Conservation (phyloP, 2,888 invertebrate species). For the Mesochorus sp. region DNA sequence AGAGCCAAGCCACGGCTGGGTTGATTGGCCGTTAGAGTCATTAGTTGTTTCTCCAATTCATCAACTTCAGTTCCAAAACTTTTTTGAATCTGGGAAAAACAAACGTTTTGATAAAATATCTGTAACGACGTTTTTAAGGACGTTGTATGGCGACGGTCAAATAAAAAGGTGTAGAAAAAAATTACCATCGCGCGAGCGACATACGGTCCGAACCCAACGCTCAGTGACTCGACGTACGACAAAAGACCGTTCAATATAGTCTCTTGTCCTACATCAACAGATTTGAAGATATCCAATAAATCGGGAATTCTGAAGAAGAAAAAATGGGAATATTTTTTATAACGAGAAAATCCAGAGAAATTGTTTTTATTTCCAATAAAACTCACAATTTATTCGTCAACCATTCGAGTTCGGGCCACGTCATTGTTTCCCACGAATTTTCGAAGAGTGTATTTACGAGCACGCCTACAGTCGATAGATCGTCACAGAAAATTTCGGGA, state of each 20-base stretch:
- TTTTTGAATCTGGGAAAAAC: slow-evolving; percentile 82
- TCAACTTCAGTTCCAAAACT: slow-evolving; percentile 84
- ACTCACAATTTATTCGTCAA: slow-evolving; percentile 86
- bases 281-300: slow-evolving; percentile 84
- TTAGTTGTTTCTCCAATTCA: slow-evolving; percentile 86
- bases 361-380: background rate
- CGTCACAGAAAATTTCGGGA: slow-evolving; percentile 86
- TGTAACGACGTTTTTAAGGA: no score
- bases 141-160: no score
- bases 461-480: slow-evolving; percentile 84
- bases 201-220: slow-evolving; percentile 86
- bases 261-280: slow-evolving; percentile 83
- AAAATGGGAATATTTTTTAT: no score
- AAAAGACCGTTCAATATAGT: slow-evolving; percentile 83
- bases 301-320: slow-evolving; percentile 83
- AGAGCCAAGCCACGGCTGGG: slow-evolving; percentile 83
- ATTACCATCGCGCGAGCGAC: slow-evolving; percentile 84
- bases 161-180: no score
- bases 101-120: background rate
- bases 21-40: slow-evolving; percentile 83
- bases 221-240: slow-evolving; percentile 84
- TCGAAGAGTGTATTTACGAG: slow-evolving; percentile 84
- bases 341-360: no score
- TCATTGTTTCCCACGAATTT: slow-evolving; percentile 81
- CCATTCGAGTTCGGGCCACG: slow-evolving; percentile 90